Conservation (phyloP, 1,140 invertebrate genomes). For the Saccostrea cuccullata region DNA sequence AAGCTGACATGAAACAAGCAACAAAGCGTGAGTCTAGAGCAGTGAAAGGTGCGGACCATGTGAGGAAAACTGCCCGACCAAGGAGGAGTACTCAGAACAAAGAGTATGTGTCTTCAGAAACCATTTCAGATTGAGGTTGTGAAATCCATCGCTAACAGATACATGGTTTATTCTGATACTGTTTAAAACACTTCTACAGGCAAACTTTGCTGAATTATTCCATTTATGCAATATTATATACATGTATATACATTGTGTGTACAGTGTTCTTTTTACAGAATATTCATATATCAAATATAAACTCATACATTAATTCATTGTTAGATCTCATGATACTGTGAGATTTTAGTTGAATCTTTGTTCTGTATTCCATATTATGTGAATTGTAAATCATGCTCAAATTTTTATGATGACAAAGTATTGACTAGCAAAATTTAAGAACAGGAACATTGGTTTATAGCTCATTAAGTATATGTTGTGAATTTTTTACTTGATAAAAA, state of each 20-base stretch:
- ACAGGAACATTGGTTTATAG: too few relatives aligned
- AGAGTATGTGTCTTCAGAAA: constrained; percentile 10
- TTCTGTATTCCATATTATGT: too few relatives aligned
- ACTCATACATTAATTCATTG: neutral
- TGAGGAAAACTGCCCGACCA: neutral
- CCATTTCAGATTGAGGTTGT: neutral
- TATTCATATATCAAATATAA: neutral
- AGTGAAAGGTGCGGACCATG: neutral
- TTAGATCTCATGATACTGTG: neutral
- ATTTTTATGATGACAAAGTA: too few relatives aligned
- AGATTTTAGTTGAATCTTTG: neutral
- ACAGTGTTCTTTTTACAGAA: neutral
- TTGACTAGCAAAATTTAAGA: too few relatives aligned
- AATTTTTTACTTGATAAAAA: too few relatives aligned
- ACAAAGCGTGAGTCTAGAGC: neutral
- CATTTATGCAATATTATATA: constrained; percentile 11
- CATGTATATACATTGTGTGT: neutral
- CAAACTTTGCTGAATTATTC: neutral
- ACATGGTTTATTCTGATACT: neutral
- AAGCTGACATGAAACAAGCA: neutral
- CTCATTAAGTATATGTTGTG: too few relatives aligned
- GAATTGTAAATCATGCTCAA: too few relatives aligned
- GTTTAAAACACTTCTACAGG: neutral
- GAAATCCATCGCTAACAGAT: neutral
- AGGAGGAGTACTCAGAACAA: neutral